Percentiles rank a stretch among this genome's conserved stretches.
These are phyloP conservation scores for Emys orbicularis DNA, from an alignment of 2,797 vertebrate genomes.

Conservation along the genomic window DNA sequence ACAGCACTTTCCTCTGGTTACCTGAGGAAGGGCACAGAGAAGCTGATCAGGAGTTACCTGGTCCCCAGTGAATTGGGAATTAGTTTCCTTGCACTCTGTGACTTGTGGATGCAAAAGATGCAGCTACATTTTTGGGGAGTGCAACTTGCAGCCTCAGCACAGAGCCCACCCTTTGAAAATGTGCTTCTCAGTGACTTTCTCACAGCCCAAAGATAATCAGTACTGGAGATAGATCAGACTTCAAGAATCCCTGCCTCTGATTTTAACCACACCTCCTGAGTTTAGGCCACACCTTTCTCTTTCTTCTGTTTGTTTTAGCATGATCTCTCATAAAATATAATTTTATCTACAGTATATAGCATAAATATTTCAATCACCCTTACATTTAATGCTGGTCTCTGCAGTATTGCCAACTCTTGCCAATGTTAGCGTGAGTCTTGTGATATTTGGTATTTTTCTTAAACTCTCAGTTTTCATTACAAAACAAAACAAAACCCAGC, in stretches of 20 bases:
- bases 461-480: neutral
- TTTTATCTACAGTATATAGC: accelerated
- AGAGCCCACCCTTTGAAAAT: neutral
- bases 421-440: neutral
- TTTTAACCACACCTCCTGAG: neutral
- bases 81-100: neutral
- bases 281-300: conserved; percentile 15
- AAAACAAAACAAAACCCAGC: too few species aligned
- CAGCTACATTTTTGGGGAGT: neutral
- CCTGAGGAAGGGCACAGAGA: accelerated
- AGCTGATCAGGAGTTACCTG: accelerated
- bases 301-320: neutral
- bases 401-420: neutral
- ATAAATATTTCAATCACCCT: neutral
- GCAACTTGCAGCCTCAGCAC: conserved; percentile 11
- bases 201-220: accelerated
- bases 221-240: neutral
- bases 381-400: neutral
- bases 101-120: neutral
- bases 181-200: conserved; percentile 1
- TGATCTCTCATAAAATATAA: neutral
- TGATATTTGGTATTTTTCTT: neutral
- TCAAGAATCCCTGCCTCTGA: neutral
- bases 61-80: accelerated
- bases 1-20: neutral